Percentiles rank a stretch among this genome's conserved stretches.
phyloP scores from a whole-genome alignment of 2,113 vertebrate genomes.

The Danionella cerebrum region DNA sequence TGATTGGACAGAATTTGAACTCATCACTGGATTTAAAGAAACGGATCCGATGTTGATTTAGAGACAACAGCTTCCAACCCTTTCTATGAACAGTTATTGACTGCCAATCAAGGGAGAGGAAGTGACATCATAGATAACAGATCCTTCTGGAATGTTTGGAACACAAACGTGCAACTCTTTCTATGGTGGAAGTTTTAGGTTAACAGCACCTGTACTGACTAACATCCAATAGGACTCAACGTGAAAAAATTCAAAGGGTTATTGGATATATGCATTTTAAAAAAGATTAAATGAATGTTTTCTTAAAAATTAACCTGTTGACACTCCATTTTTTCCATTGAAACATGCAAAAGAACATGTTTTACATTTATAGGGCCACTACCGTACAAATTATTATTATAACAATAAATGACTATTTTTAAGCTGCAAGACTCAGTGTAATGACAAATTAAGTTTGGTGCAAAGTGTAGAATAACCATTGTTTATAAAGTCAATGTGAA shows the following conservation, averaged over 20 bases:
- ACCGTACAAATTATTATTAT: too few species aligned
- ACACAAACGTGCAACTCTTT: constrained; percentile 21
- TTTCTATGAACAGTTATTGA: not conserved
- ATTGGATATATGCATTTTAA: constrained; percentile 48
- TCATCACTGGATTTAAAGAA: constrained; percentile 33
- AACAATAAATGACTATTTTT: too few species aligned
- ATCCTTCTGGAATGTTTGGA: not conserved
- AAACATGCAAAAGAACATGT: too few species aligned
- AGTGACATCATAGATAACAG: not conserved
- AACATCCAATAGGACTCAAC: constrained; percentile 40
- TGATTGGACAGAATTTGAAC: constrained; percentile 1
- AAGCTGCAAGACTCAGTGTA: too few species aligned
- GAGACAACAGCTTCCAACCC: not conserved
- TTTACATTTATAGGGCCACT: too few species aligned
- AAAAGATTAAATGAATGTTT: too few species aligned
- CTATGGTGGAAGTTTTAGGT: constrained; percentile 36
- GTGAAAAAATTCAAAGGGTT: constrained; percentile 51
- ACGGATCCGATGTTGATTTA: not conserved
- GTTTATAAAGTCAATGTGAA: too few species aligned
- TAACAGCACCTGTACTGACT: constrained; percentile 32
- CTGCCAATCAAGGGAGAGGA: not conserved
- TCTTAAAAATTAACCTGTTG: too few species aligned
- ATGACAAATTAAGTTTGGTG: too few species aligned
- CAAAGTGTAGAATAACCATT: too few species aligned
- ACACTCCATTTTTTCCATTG: too few species aligned